Evolutionary conservation across 2,113 vertebrate genomes (phyloP).

Genomic region (Silurus meridionalis): DNA sequence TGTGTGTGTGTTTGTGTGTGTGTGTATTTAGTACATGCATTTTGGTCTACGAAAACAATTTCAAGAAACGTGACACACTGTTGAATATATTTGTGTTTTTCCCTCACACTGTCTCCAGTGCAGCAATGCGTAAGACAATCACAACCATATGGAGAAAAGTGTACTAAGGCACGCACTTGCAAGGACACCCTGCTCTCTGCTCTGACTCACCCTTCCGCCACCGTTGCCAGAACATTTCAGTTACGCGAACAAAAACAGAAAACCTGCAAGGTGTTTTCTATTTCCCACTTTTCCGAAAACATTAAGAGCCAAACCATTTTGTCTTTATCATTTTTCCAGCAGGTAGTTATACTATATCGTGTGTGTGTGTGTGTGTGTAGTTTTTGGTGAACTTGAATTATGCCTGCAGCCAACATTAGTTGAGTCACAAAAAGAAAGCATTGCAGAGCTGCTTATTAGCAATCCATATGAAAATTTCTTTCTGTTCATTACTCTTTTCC

Average conservation of each 20-base stretch:
- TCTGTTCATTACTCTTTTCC: background rate
- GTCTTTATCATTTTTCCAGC: constrained; percentile 46
- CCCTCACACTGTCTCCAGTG: constrained; percentile 26
- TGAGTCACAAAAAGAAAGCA: constrained; percentile 35
- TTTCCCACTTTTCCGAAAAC: constrained; percentile 49
- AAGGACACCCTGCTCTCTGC: constrained; percentile 40
- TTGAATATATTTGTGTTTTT: constrained; percentile 30
- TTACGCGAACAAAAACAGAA: constrained; percentile 47
- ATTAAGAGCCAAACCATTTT: constrained; percentile 2
- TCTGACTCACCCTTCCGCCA: constrained; percentile 56
- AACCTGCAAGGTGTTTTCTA: constrained; percentile 44
- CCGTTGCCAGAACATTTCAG: constrained; percentile 55
- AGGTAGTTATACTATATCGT: constrained; percentile 24
- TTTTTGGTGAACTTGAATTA: constrained; percentile 29
- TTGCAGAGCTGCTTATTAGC: constrained; percentile 36
- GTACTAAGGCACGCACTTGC: constrained; percentile 42
- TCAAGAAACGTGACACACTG: constrained; percentile 14
- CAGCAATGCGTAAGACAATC: constrained; percentile 57
- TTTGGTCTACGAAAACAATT: constrained; percentile 21
- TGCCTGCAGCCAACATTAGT: constrained; percentile 25
- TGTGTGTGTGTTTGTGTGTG: background rate
- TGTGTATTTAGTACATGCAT: background rate
- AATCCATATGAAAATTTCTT: background rate
- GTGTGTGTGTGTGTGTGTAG: constrained; percentile 35
- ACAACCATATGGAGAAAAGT: constrained; percentile 65